Percentiles rank a stretch among this genome's conserved stretches.
phyloP scores from a whole-genome alignment of 1,140 invertebrate species.

The Drosophila kanapiae region DNA sequence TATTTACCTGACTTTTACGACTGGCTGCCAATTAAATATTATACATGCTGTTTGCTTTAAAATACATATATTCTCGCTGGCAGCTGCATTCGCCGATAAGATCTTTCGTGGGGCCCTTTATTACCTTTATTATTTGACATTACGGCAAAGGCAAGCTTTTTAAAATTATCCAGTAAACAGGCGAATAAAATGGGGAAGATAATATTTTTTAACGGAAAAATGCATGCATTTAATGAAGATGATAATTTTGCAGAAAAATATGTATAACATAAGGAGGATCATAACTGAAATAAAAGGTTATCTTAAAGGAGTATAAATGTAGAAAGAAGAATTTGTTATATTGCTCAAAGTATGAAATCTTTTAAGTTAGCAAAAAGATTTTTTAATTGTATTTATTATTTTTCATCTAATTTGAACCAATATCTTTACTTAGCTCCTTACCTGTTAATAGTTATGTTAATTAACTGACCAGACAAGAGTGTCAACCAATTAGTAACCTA shows the following conservation, averaged over 20 bases:
- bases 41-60: conserved; percentile 20
- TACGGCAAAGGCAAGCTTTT: neutral
- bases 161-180: neutral
- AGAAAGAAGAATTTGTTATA: too few relatives aligned
- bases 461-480: conserved; percentile 23
- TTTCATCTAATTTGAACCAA: neutral
- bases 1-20: conserved; percentile 61
- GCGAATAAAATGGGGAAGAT: neutral
- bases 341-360: too few relatives aligned
- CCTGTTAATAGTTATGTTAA: neutral
- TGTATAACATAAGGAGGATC: neutral
- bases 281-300: too few relatives aligned
- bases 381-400: too few relatives aligned
- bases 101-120: conserved; percentile 5
- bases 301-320: too few relatives aligned
- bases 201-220: neutral
- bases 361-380: neutral
- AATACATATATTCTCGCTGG: conserved; percentile 6
- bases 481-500: conserved; percentile 28
- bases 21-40: conserved; percentile 60
- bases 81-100: conserved; percentile 38
- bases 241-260: neutral
- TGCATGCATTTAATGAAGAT: neutral
- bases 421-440: too few relatives aligned
- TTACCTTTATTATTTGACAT: conserved; percentile 2